A percentile compares a stretch with the other conserved stretches of the same genome.
Conservation (phyloP, 2,113 vertebrate species). For the Mastomys coucha region DNA sequence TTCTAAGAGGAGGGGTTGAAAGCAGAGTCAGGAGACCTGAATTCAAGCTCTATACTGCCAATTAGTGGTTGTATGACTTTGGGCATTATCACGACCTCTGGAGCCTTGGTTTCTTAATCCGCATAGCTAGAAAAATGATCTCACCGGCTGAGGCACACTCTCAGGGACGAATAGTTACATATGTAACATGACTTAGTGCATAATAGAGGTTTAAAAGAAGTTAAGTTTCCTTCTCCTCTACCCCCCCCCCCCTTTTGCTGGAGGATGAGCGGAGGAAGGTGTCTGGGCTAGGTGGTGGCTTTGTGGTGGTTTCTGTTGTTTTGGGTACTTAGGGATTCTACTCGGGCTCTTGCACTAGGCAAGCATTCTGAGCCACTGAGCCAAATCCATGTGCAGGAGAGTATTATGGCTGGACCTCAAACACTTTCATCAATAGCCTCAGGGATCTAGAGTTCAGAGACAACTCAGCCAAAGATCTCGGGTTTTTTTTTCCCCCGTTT, state of each 20-base stretch:
- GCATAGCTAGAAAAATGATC: slow-evolving; percentile 48
- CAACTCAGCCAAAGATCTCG: background rate
- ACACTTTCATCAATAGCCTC: background rate
- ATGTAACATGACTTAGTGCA: background rate
- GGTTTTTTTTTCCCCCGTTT: background rate
- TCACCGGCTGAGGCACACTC: background rate
- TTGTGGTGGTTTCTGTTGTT: too few species aligned
- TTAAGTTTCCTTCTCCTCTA: background rate
- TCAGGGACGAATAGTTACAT: slow-evolving; percentile 44
- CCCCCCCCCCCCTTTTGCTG: background rate
- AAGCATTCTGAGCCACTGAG: too few species aligned
- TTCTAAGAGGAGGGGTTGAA: slow-evolving; percentile 39
- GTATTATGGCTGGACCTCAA: background rate
- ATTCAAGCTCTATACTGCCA: slow-evolving; percentile 35
- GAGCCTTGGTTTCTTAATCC: slow-evolving; percentile 36
- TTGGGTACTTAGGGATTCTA: too few species aligned
- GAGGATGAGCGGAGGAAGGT: background rate
- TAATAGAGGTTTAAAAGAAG: background rate
- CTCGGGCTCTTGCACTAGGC: background rate
- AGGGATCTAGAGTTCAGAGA: slow-evolving; percentile 17
- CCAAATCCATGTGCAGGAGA: background rate
- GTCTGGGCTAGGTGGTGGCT: background rate
- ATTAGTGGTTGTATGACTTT: slow-evolving; percentile 51
- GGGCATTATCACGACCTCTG: slow-evolving; percentile 34
- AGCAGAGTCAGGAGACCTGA: slow-evolving; percentile 63